Base-by-base conservation (phyloP, 2,888 invertebrate genomes). In the Stictocephala bisonia region DNA sequence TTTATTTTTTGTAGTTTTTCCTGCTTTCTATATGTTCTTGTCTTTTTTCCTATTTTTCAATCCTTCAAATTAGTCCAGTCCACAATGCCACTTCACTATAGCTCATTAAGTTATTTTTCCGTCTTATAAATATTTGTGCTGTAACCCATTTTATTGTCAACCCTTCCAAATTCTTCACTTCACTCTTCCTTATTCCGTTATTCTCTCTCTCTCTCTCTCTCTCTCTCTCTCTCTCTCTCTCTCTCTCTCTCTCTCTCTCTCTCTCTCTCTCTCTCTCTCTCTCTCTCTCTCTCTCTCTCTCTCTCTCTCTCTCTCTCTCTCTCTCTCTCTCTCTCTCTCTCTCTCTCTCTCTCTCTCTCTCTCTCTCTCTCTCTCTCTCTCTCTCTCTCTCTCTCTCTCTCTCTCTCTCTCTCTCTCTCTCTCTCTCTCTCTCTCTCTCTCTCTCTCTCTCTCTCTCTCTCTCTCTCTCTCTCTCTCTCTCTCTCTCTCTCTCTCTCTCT, bases 171-270 rank as follows among this genome's bases (percentile, higher is more conserved):
- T n/a, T n/a, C n/a, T n/a, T n/a, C n/a, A n/a, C n/a, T n/a, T n/a
- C n/a, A n/a, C n/a, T n/a, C n/a, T n/a, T n/a, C n/a, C n/a, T n/a
- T n/a, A n/a, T n/a, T n/a, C n/a, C n/a, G n/a, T n/a, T n/a, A n/a
- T n/a, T 44, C 44, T 44, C 44, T 44, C 44, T 44, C 44, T 44
- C 44, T 44, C 44, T 44, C 44, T 44, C 44, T 44, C 44, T 6
- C 4, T 6, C 44, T 6, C 44, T 6, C 44, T 6, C 44, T 6
- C 44, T 6, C 44, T 6, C 44, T 6, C 44, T 6, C 44, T 6
- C 44, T 3, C 44, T 6, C 44, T 3, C 44, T 6, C 44, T 3
- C 44, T 6, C 44, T 3, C 44, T 6, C 44, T 3, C 44, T 6
- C 44, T 3, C 44, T 6, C 44, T 3, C 44, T 6, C 44, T 3